A percentile compares a stretch with the other conserved stretches of the same genome.
These are phyloP conservation scores for Tupiocoris notatus DNA, from an alignment of 2,888 invertebrate genomes.

Conservation along the genomic window DNA sequence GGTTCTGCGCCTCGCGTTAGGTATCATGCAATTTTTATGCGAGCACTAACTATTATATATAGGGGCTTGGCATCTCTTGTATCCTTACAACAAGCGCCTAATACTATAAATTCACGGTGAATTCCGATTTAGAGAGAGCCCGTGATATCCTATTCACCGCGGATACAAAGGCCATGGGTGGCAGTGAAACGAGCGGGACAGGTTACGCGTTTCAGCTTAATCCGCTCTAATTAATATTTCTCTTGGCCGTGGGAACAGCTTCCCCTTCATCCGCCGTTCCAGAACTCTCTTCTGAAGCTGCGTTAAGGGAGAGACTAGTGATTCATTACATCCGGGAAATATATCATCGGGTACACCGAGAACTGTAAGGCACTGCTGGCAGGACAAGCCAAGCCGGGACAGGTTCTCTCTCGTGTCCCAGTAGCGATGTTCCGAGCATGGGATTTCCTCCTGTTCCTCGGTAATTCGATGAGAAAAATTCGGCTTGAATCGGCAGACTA, in stretches of 20 bases:
- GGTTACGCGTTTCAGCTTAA: conserved; percentile 22
- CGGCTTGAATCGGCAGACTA: too few relatives aligned
- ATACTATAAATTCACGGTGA: neutral
- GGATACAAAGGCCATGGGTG: neutral
- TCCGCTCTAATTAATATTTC: conserved; percentile 27
- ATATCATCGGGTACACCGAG: conserved; percentile 7
- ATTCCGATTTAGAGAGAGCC: neutral
- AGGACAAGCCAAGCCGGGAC: neutral
- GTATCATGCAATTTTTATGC: too few relatives aligned
- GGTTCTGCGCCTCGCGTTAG: too few relatives aligned
- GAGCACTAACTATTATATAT: too few relatives aligned
- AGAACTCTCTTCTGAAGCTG: neutral
- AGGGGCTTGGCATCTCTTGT: too few relatives aligned
- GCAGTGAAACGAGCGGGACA: conserved; percentile 7
- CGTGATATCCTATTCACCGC: neutral
- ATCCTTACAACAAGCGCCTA: too few relatives aligned
- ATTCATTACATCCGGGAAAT: conserved; percentile 23
- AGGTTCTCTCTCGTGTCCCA: neutral
- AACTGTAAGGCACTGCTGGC: neutral
- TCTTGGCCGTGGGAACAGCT: neutral
- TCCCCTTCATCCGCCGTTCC: neutral
- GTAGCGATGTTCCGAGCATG: neutral
- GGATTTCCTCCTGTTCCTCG: neutral
- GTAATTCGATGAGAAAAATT: neutral
- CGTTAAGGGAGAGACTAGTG: neutral